Evolutionary conservation across 2,888 invertebrate genomes (phyloP), one percentile per base, ranked within the genome.

Genomic region (Lucinisca nassula): DNA sequence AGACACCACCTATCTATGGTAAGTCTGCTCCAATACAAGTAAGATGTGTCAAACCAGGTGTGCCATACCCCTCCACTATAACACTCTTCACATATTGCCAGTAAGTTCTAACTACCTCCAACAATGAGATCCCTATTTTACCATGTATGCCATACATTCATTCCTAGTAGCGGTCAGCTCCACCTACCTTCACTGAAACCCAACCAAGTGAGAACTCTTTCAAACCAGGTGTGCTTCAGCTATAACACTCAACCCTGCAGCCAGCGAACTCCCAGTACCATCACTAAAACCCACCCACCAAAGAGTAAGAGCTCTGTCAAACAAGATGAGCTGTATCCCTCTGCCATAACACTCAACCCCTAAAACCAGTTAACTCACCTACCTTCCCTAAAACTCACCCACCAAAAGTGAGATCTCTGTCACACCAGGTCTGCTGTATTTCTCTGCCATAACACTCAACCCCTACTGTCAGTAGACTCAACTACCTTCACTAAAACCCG

Each of bases 291-390:
- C 72, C 96, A n/a, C n/a, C n/a, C n/a, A n/a, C n/a, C n/a, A n/a
- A n/a, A n/a, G n/a, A n/a, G n/a, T n/a, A n/a, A n/a, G n/a, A n/a
- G n/a, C n/a, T n/a, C n/a, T n/a, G n/a, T n/a, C n/a, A n/a, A n/a
- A 96, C 97, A 97, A 97, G 4, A 97, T 96, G 90, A 96, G 96
- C 97, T 97, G 97, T 85, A 96, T 95, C 8, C 97, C 97, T 21
- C 96, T 97, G 17, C 97, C 97, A 88, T 97, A 97, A 40, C 96
- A 96, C 72, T 97, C 96, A 30, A 97, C 97, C 32, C 96, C 96
- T 12, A 97, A 96, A n/a, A n/a, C n/a, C n/a, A n/a, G n/a, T n/a
- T n/a, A 49, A 17, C n/a, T 14, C 14, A 49, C 84, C 51, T 82
- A 96, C 96, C 94, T 95, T 96, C 82, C 96, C 95, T 61, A 97